phyloP scores from a whole-genome alignment of 2,888 invertebrate species.

The Lepidochrysops patricia region DNA sequence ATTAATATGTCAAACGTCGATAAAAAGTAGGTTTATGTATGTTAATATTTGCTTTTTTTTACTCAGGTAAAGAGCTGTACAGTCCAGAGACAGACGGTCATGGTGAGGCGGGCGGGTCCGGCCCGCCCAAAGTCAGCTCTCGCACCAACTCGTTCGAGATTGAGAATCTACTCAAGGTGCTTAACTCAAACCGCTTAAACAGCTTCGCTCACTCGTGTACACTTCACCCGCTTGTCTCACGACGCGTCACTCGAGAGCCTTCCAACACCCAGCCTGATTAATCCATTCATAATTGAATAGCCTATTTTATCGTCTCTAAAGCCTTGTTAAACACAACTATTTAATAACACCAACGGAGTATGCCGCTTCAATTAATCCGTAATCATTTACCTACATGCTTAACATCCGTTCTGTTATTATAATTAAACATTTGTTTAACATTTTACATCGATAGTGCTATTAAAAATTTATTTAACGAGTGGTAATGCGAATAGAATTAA shows the following conservation, averaged over 20 bases:
- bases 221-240: conserved; percentile 28
- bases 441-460: neutral
- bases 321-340: neutral
- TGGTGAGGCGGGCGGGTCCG: conserved; percentile 46
- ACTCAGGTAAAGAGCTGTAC: conserved; percentile 82
- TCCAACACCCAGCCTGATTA: conserved; percentile 21
- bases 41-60: too few relatives aligned
- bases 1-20: neutral
- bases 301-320: neutral
- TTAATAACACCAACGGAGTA: neutral
- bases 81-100: conserved; percentile 74
- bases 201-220: conserved; percentile 27
- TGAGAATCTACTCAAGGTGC: conserved; percentile 91
- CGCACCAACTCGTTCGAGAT: conserved; percentile 95
- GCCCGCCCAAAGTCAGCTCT: conserved; percentile 79
- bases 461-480: neutral
- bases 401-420: neutral
- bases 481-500: neutral
- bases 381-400: neutral
- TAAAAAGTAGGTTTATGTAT: too few relatives aligned
- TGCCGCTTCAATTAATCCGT: neutral
- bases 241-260: conserved; percentile 23
- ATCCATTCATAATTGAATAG: conserved; percentile 5
- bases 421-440: too few relatives aligned
- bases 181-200: conserved; percentile 23